Conservation (phyloP, 2,888 invertebrate species). For the Ectemnius cavifrons region DNA sequence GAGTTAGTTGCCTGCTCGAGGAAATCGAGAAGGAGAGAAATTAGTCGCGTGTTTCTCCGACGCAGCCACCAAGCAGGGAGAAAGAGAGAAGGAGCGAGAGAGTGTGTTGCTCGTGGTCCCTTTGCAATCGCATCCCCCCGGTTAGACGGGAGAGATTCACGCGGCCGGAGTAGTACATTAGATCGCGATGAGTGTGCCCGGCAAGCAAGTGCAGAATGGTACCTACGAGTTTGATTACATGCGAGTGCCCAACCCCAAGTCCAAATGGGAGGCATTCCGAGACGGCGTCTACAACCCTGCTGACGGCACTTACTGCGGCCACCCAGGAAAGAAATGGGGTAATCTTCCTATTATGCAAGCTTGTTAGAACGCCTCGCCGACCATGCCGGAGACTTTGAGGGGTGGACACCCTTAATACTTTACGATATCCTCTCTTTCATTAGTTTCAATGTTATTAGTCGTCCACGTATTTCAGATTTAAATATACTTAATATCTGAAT, state of each 20-base stretch:
- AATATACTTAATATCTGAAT: no score
- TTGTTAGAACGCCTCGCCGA: neutral
- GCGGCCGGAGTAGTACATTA: neutral
- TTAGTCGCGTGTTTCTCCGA: no score
- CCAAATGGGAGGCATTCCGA: constrained; percentile 67
- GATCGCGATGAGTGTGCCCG: constrained; percentile 59
- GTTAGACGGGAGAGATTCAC: no score
- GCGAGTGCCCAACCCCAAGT: constrained; percentile 65
- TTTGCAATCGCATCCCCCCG: no score
- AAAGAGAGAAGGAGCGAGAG: no score
- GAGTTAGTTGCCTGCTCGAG: no score
- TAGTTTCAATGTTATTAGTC: no score
- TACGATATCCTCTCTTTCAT: no score
- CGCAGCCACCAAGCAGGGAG: no score
- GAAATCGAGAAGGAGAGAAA: no score
- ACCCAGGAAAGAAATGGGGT: constrained; percentile 85
- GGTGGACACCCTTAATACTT: neutral
- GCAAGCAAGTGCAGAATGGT: constrained; percentile 61
- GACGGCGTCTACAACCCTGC: constrained; percentile 80
- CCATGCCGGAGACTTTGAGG: neutral
- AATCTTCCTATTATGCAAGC: constrained; percentile 37
- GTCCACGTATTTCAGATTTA: no score
- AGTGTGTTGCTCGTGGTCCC: no score
- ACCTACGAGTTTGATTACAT: constrained; percentile 67
- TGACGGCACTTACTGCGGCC: constrained; percentile 82